Evolutionary conservation across 2,888 invertebrate genomes (phyloP).

Genomic region (Metallyticus violacea): DNA sequence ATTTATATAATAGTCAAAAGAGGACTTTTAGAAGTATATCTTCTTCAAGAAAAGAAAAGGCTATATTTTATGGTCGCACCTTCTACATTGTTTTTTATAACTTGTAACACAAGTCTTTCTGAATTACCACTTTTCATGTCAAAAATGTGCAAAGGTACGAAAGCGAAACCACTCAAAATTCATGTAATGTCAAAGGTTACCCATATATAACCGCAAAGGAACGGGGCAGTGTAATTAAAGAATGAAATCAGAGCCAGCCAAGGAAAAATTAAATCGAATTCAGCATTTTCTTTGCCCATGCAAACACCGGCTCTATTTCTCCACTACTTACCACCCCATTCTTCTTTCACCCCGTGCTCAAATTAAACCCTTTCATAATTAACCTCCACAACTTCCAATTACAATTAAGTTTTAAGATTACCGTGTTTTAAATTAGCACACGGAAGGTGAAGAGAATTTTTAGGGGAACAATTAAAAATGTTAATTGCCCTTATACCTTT

Average conservation of each 20-base stretch:
- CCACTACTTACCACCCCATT: background rate
- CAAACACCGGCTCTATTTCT: background rate
- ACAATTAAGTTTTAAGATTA: slow-evolving; percentile 34
- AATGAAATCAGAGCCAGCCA: slow-evolving; percentile 7
- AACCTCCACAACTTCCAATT: slow-evolving; percentile 30
- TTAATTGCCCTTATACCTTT: background rate
- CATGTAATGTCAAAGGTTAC: background rate
- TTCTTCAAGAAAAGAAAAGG: too few relatives aligned
- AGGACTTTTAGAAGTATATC: too few relatives aligned
- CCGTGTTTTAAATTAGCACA: slow-evolving; percentile 22
- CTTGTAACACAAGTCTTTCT: too few relatives aligned
- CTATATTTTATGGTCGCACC: too few relatives aligned
- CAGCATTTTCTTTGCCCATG: background rate
- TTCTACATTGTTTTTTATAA: too few relatives aligned
- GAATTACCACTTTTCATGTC: too few relatives aligned
- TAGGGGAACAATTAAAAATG: slow-evolving; percentile 3
- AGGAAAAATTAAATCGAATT: background rate
- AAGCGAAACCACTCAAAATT: too few relatives aligned
- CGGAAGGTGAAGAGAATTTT: background rate
- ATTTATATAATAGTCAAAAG: too few relatives aligned
- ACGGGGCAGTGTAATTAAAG: slow-evolving; percentile 10
- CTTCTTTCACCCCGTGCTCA: background rate
- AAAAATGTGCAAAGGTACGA: background rate
- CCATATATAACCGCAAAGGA: background rate
- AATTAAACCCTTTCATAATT: slow-evolving; percentile 23